Conservation (phyloP, 1,140 invertebrate species). For the Zelostemma sp. region DNA sequence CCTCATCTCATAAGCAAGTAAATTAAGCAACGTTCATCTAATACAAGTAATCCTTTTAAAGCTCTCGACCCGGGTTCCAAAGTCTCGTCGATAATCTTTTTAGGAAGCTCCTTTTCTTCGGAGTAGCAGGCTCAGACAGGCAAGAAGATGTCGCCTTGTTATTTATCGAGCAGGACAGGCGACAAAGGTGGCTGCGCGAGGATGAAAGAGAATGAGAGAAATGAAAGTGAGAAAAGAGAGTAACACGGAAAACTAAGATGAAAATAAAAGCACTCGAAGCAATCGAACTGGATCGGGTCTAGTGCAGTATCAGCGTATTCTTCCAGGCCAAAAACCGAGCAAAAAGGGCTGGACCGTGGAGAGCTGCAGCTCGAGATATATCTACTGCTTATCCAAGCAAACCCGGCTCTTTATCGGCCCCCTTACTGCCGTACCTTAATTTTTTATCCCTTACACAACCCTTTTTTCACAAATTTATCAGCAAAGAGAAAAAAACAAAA, state of each 20-base stretch:
- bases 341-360: constrained; percentile 30
- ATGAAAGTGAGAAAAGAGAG: constrained; percentile 5
- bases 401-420: constrained; percentile 14
- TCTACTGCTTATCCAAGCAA: constrained; percentile 59
- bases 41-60: constrained; percentile 44
- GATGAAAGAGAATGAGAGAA: constrained; percentile 19
- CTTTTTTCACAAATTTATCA: background rate
- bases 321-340: constrained; percentile 17
- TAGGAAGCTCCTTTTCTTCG: constrained; percentile 42
- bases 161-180: constrained; percentile 39
- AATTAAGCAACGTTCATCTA: constrained; percentile 38
- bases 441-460: constrained; percentile 7
- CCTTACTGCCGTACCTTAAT: background rate
- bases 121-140: constrained; percentile 20
- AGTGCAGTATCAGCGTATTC: constrained; percentile 60
- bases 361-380: constrained; percentile 53
- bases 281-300: constrained; percentile 52
- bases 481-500: background rate
- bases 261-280: constrained; percentile 48
- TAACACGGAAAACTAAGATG: constrained; percentile 21
- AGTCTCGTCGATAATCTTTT: constrained; percentile 52
- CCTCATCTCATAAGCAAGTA: constrained; percentile 41
- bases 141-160: constrained; percentile 40
- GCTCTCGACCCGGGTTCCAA: constrained; percentile 23
- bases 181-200: constrained; percentile 11